Conservation (phyloP, 2,888 invertebrate species). For the Aspidiotus rigidus region DNA sequence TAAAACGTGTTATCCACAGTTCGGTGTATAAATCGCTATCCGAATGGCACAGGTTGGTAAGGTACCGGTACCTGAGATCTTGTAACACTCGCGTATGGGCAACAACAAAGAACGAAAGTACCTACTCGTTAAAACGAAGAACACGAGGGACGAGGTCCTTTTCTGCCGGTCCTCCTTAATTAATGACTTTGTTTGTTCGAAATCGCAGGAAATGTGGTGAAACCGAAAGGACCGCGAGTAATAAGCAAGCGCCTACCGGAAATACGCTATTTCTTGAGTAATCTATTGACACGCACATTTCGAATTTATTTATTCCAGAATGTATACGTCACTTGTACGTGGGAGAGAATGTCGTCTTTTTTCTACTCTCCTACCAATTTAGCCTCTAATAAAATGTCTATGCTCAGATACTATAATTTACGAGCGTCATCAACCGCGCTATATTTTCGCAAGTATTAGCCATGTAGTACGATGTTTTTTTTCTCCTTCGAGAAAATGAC, state of each 20-base stretch:
- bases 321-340: not conserved
- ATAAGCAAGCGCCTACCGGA: conserved; percentile 33
- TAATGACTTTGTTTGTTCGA: conserved; percentile 32
- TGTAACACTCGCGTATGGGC: not conserved
- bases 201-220: conserved; percentile 33
- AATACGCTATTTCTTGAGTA: conserved; percentile 32
- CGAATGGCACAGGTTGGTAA: conserved; percentile 21
- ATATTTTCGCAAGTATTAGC: no score
- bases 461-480: no score
- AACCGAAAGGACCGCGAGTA: conserved; percentile 31
- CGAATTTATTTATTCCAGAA: conserved; percentile 14
- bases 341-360: not conserved
- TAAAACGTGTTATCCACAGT: conserved; percentile 17
- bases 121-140: conserved; percentile 18
- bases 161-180: conserved; percentile 30
- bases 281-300: conserved; percentile 27
- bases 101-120: conserved; percentile 15
- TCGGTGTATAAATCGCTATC: conserved; percentile 1
- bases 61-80: conserved; percentile 7
- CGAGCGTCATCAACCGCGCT: no score
- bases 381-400: no score
- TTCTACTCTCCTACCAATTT: no score
- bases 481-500: no score
- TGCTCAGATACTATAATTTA: no score
- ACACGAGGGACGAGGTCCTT: conserved; percentile 27